A percentile compares a stretch with the other conserved stretches of the same genome.
phyloP scores from a whole-genome alignment of 2,888 invertebrate species.

The Pristionchus exspectatus region DNA sequence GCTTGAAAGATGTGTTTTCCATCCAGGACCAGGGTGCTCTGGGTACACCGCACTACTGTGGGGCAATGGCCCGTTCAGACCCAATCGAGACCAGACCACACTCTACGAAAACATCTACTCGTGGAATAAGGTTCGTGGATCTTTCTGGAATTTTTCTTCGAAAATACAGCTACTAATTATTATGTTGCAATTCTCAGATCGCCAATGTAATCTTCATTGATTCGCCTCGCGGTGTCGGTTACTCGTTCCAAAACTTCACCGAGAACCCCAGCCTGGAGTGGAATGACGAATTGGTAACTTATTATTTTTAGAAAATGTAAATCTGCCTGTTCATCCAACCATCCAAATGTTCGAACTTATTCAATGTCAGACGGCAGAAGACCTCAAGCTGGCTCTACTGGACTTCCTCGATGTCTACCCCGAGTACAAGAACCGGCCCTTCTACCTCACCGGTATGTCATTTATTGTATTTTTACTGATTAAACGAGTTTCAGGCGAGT shows the following conservation, averaged over 20 bases:
- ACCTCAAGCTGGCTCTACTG: conserved; percentile 80
- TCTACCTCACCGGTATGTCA: conserved; percentile 78
- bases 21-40: conserved; percentile 69
- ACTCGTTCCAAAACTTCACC: conserved; percentile 77
- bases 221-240: conserved; percentile 82
- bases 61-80: conserved; percentile 69
- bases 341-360: not conserved
- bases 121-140: conserved; percentile 77
- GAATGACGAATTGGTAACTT: conserved; percentile 61
- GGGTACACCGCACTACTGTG: conserved; percentile 66
- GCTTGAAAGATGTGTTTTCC: no score
- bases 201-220: conserved; percentile 82
- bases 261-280: conserved; percentile 64
- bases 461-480: no score
- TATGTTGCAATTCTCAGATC: conserved; percentile 70
- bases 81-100: conserved; percentile 74
- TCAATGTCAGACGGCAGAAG: conserved; percentile 78
- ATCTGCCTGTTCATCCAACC: not conserved
- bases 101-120: conserved; percentile 76
- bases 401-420: conserved; percentile 81
- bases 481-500: conserved; percentile 66
- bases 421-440: conserved; percentile 79
- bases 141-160: no score
- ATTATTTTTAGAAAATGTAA: no score
- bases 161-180: no score